Conservation (phyloP, 1,140 invertebrate species). For the Magallana ariakensis region DNA sequence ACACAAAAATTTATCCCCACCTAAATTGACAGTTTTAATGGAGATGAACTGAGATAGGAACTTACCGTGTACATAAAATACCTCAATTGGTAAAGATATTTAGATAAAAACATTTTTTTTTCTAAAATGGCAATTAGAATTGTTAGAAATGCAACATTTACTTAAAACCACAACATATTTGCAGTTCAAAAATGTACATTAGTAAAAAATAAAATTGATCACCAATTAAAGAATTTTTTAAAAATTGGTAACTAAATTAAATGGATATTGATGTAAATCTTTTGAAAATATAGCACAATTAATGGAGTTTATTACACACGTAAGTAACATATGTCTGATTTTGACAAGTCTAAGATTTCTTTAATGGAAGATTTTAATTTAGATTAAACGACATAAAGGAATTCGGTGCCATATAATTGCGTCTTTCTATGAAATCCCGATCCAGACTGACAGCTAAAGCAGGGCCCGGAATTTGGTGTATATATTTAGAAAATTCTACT, state of each 20-base stretch:
- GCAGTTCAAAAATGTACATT: neutral
- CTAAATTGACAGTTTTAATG: neutral
- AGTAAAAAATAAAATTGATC: too few species aligned
- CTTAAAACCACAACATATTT: neutral
- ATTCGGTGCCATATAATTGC: neutral
- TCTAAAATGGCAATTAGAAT: neutral
- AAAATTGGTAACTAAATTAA: neutral
- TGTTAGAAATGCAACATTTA: neutral
- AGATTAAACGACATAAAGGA: slow-evolving; percentile 23
- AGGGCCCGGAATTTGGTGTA: neutral
- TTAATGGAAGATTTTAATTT: slow-evolving; percentile 28
- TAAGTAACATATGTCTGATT: neutral
- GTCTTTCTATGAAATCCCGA: neutral
- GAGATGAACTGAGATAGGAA: neutral
- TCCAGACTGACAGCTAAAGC: slow-evolving; percentile 3
- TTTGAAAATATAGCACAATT: neutral
- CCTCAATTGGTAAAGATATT: neutral
- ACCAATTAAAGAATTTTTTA: neutral
- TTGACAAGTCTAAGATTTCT: slow-evolving; percentile 1
- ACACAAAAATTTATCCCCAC: too few species aligned
- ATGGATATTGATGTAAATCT: slow-evolving; percentile 5
- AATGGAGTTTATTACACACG: neutral
- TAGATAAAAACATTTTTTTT: neutral
- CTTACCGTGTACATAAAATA: neutral
- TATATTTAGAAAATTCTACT: slow-evolving; percentile 29